Percentiles rank a stretch among this genome's conserved stretches.
Conservation (phyloP, 1,140 invertebrate species). For the Sycobia sp. region DNA sequence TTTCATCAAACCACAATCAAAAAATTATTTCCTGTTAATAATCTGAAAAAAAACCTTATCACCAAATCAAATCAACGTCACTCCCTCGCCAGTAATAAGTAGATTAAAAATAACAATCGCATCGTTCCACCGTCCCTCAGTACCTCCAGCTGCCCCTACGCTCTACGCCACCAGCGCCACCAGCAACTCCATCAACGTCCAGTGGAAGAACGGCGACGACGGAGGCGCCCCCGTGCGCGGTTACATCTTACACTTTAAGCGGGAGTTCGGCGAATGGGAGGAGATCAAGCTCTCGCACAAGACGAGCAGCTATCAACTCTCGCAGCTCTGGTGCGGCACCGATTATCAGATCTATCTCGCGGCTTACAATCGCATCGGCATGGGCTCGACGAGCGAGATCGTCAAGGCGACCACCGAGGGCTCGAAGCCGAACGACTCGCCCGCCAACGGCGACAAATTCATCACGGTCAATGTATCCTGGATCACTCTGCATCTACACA, state of each 20-base stretch:
- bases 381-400: conserved; percentile 84
- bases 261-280: conserved; percentile 88
- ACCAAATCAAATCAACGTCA: no score
- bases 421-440: conserved; percentile 80
- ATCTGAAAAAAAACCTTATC: no score
- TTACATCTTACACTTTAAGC: conserved; percentile 86
- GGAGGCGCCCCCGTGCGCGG: conserved; percentile 66
- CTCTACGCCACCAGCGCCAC: conserved; percentile 64
- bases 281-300: conserved; percentile 81
- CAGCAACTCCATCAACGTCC: conserved; percentile 64
- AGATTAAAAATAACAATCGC: no score
- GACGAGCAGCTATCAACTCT: conserved; percentile 75
- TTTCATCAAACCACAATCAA: no score
- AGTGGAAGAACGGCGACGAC: conserved; percentile 64
- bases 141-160: conserved; percentile 63
- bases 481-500: conserved; percentile 84
- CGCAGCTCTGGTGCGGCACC: conserved; percentile 85
- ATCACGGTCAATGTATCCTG: conserved; percentile 87
- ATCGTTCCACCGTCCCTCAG: conserved; percentile 42
- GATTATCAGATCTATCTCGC: conserved; percentile 87
- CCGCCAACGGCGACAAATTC: conserved; percentile 65
- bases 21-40: no score
- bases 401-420: conserved; percentile 84
- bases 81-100: no score
- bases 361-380: conserved; percentile 86